Base-by-base conservation (phyloP, 2,113 vertebrate species). In the Petroica traversi region DNA sequence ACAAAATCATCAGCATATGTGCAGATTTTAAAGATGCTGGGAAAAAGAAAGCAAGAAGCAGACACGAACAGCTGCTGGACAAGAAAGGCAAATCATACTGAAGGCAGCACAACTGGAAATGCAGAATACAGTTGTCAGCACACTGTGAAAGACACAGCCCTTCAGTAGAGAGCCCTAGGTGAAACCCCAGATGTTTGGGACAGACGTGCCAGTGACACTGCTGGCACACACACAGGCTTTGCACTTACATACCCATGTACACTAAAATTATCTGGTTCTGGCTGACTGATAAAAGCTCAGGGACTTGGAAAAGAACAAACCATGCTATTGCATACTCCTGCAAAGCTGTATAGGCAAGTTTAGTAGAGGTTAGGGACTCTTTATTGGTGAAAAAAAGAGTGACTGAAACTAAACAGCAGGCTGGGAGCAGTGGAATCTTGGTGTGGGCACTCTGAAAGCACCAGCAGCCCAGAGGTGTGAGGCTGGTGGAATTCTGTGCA, bases 1-100 rank as follows among this genome's bases (percentile, higher is more conserved):
- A 94, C 41, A 63, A 92, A 95, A 95, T 84, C 64, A 86, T 85
- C 80, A 87, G 83, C 64, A 84, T 77, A 91, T n/a, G 64, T 29
- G 6, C 13, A 84, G 63, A 81, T 77, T 90, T 91, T 67, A 75
- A 84, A 63, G 64, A 74, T 38, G 36, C 15, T 45, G 51, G 20
- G 73, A 8, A 13, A 10, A 72, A 51, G 48, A 63, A 58, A 26
- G 22, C 48, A 71, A 84, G 79, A 16, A 63, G 13, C 22, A 58
- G 38, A 73, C 17, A 66, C 6, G 46, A 80, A 34, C 59, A 79
- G 80, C 31, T 29, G 40, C 38, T 51, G 49, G 72, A 33, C 61
- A 68, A 89, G 40, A 40, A 63, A 87, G 68, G 52, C 22, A 92
- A 71, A 71, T 73, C 49, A 14, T 12, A 51, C 43, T 48, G 46